Percentiles rank a stretch among this genome's conserved stretches.
Conservation (phyloP, 2,888 invertebrate species). For the Prenolepis imparis region DNA sequence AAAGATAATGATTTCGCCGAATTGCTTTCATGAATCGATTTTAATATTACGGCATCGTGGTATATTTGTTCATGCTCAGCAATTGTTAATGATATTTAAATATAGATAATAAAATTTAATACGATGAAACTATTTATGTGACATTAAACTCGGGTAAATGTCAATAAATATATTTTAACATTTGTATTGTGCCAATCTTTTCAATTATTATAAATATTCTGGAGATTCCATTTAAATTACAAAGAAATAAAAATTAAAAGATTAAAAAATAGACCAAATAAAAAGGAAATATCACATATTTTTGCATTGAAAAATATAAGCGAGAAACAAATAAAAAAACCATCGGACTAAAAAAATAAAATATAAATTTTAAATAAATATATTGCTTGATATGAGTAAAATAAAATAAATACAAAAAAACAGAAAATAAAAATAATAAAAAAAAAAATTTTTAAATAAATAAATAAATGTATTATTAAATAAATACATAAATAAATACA, state of each 20-base stretch:
- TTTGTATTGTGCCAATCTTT: background rate
- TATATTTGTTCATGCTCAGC: background rate
- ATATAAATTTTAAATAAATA: background rate
- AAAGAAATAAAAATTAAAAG: background rate
- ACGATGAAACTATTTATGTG: background rate
- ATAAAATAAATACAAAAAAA: too few relatives aligned
- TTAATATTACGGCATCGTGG: conserved; percentile 49
- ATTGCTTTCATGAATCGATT: background rate
- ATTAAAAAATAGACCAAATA: background rate
- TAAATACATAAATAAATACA: background rate
- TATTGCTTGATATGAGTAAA: too few relatives aligned
- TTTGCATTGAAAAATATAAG: background rate
- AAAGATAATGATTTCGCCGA: background rate
- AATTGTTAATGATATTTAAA: background rate
- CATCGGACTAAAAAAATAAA: background rate
- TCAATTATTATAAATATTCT: background rate
- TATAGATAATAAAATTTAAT: background rate
- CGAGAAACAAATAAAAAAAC: background rate
- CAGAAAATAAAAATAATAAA: background rate
- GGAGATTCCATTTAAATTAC: background rate
- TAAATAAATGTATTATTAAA: background rate
- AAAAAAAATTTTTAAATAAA: too few relatives aligned
- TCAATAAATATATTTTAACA: background rate
- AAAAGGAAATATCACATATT: background rate
- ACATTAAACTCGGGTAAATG: conserved; percentile 2